These are phyloP conservation scores for Anguilla pacifica DNA, from an alignment of 2,797 vertebrate species.

Conservation along the genomic window DNA sequence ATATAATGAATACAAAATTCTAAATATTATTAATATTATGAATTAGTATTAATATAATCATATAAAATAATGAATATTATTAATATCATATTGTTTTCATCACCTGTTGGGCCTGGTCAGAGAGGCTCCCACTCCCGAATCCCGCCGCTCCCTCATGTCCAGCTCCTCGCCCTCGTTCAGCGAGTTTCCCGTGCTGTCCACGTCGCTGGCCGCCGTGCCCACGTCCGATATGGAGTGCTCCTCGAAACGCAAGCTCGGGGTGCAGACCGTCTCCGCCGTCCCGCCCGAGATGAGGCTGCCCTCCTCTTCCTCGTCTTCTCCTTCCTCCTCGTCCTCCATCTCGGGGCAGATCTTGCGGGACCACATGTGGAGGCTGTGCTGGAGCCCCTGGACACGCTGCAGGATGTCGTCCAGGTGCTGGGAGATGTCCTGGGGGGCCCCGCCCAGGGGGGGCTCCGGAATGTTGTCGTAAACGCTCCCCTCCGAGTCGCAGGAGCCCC, in stretches of 20 bases:
- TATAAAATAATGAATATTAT: background rate
- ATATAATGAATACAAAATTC: too few species aligned
- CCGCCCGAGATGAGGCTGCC: slow-evolving; percentile 39
- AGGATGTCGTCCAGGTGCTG: slow-evolving; percentile 78
- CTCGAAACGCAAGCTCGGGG: slow-evolving; percentile 71
- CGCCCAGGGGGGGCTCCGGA: slow-evolving; percentile 42
- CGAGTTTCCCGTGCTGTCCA: slow-evolving; percentile 76
- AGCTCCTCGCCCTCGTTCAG: slow-evolving; percentile 73
- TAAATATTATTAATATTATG: too few species aligned
- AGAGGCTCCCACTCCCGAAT: slow-evolving; percentile 82
- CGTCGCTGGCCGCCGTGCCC: slow-evolving; percentile 77
- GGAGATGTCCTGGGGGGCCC: slow-evolving; percentile 58
- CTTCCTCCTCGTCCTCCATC: slow-evolving; percentile 32
- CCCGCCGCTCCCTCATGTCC: slow-evolving; percentile 74
- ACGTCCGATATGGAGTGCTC: slow-evolving; percentile 75
- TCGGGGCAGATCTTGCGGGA: slow-evolving; percentile 68
- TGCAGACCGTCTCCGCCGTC: slow-evolving; percentile 62
- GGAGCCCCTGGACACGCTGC: slow-evolving; percentile 72
- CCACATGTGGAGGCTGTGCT: slow-evolving; percentile 80
- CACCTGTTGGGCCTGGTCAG: slow-evolving; percentile 84
- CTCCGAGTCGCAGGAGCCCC: slow-evolving; percentile 72
- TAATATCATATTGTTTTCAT: slow-evolving; percentile 18
- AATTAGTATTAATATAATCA: too few species aligned
- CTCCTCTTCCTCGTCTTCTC: slow-evolving; percentile 40
- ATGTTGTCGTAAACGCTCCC: slow-evolving; percentile 83